These are phyloP conservation scores for Xiphorhynchus elegans DNA, from an alignment of 2,113 vertebrate species.

Conservation along the genomic window DNA sequence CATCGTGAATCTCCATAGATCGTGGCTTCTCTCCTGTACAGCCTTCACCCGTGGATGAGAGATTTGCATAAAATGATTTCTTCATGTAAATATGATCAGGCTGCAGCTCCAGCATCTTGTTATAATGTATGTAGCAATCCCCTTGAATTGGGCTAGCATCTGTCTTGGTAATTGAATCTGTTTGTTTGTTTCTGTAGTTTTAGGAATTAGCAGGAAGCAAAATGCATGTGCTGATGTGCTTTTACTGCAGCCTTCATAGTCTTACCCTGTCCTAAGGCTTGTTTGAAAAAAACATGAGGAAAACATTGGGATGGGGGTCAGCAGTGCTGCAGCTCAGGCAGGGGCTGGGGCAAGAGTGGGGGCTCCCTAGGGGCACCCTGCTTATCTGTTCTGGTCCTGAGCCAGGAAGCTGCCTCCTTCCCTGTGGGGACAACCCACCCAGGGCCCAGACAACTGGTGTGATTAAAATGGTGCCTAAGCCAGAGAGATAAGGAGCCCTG, in stretches of 20 bases:
- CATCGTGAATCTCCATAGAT: background rate
- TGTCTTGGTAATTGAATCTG: background rate
- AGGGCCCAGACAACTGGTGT: fast-evolving
- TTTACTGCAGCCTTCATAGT: background rate
- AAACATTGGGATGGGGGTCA: background rate
- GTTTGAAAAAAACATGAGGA: background rate
- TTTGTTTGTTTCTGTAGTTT: background rate
- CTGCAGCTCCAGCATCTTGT: background rate
- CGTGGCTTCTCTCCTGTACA: background rate
- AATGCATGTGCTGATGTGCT: background rate
- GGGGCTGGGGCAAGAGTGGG: background rate
- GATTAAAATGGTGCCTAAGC: background rate
- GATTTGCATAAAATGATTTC: conserved; percentile 57
- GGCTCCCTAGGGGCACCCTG: background rate
- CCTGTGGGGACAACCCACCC: fast-evolving
- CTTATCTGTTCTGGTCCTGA: background rate
- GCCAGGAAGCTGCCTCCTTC: fast-evolving
- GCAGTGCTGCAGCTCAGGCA: background rate
- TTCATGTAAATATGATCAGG: conserved; percentile 8
- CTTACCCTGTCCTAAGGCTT: background rate
- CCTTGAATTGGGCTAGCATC: background rate
- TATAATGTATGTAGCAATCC: background rate
- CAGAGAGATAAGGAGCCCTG: conserved; percentile 4
- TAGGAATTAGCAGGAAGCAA: background rate
- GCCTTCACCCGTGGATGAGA: background rate